These are phyloP conservation scores for Lipophrys pholis DNA, from an alignment of 2,113 vertebrate genomes.

Conservation along the genomic window DNA sequence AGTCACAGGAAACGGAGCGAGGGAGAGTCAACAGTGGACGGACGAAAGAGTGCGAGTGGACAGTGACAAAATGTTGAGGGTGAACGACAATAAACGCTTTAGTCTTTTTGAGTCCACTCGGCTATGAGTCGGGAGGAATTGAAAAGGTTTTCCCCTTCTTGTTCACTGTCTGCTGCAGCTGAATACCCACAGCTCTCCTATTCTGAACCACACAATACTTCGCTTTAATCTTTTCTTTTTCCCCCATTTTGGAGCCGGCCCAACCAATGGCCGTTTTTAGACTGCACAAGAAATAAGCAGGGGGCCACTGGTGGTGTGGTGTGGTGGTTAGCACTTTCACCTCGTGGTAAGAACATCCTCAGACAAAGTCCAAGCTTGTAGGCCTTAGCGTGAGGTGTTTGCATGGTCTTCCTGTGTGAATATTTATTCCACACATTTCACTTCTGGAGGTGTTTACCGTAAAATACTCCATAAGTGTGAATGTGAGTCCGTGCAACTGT, in stretches of 20 bases:
- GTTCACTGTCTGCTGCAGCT: slow-evolving; percentile 40
- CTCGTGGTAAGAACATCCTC: too few species aligned
- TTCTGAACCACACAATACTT: slow-evolving; percentile 54
- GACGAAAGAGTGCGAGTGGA: slow-evolving; percentile 27
- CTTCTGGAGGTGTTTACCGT: too few species aligned
- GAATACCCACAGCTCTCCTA: slow-evolving; percentile 50
- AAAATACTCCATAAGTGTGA: too few species aligned
- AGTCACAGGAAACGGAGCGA: neutral
- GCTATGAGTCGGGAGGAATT: slow-evolving; percentile 38
- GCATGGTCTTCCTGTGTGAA: too few species aligned
- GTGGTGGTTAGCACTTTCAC: too few species aligned
- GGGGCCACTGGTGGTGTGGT: too few species aligned
- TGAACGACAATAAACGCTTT: slow-evolving; percentile 37
- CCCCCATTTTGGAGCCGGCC: slow-evolving; percentile 35
- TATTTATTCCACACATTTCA: too few species aligned
- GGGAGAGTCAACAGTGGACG: slow-evolving; percentile 2
- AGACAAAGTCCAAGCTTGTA: too few species aligned
- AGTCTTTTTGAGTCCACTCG: slow-evolving; percentile 51
- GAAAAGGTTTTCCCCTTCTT: slow-evolving; percentile 28
- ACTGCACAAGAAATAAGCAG: slow-evolving; percentile 23
- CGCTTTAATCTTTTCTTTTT: slow-evolving; percentile 61
- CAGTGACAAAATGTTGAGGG: slow-evolving; percentile 34
- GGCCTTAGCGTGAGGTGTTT: too few species aligned
- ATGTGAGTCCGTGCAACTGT: too few species aligned
- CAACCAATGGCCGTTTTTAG: slow-evolving; percentile 36